These are phyloP conservation scores for Aldrovandia affinis DNA, from an alignment of 2,797 vertebrate species.

Conservation along the genomic window DNA sequence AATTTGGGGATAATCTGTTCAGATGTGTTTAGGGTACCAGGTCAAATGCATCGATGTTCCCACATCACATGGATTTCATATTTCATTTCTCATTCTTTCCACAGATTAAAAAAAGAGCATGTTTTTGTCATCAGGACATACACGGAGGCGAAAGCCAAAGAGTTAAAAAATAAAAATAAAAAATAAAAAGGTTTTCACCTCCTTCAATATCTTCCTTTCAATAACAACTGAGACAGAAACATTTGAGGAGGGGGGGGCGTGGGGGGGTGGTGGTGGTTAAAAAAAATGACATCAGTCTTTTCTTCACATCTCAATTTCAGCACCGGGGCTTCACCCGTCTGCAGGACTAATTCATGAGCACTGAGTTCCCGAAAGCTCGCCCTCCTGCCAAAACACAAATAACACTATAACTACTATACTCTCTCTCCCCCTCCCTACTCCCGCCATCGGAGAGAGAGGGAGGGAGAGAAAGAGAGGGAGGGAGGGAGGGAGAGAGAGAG, in stretches of 20 bases:
- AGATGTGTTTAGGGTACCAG: too few relatives aligned
- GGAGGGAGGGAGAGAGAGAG: slow-evolving; percentile 65
- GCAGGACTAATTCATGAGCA: slow-evolving; percentile 64
- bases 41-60: too few relatives aligned
- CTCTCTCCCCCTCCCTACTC: slow-evolving; percentile 46
- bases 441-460: slow-evolving; percentile 57
- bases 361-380: slow-evolving; percentile 64
- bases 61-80: too few relatives aligned
- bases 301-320: slow-evolving; percentile 58
- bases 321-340: slow-evolving; percentile 58
- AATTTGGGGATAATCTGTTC: too few relatives aligned
- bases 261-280: not conserved
- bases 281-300: not conserved
- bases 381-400: slow-evolving; percentile 79
- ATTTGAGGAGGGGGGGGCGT: slow-evolving; percentile 38
- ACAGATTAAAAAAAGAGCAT: too few relatives aligned
- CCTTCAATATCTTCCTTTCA: not conserved
- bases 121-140: too few relatives aligned
- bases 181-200: not conserved
- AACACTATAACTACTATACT: slow-evolving; percentile 82
- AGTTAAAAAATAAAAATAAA: not conserved
- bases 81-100: too few relatives aligned
- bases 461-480: slow-evolving; percentile 61
- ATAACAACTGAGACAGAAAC: slow-evolving; percentile 39
- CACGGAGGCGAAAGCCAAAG: too few relatives aligned